phyloP scores from a whole-genome alignment of 2,113 vertebrate genomes.

The Glaucomys volans region DNA sequence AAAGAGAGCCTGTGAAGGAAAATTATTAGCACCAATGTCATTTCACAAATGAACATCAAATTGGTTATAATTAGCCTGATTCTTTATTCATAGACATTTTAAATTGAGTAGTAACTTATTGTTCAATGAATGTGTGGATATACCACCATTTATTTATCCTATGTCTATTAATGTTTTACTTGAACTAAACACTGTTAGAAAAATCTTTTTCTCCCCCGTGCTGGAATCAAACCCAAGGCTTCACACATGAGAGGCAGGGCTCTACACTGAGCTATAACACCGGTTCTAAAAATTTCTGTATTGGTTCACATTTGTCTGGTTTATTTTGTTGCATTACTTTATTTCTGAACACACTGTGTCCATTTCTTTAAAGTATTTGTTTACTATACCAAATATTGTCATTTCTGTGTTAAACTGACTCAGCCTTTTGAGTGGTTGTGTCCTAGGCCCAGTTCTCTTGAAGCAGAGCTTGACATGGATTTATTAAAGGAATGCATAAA shows the following conservation, averaged over 20 bases:
- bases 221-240: no score
- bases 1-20: background rate
- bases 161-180: background rate
- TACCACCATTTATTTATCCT: background rate
- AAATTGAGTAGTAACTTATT: background rate
- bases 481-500: background rate
- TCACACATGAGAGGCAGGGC: no score
- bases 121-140: background rate
- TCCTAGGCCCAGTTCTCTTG: background rate
- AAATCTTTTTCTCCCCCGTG: no score
- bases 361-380: background rate
- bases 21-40: background rate
- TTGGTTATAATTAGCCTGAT: background rate
- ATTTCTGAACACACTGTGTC: background rate
- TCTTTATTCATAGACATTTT: background rate
- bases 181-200: background rate
- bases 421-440: background rate
- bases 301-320: background rate
- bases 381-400: background rate
- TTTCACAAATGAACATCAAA: background rate
- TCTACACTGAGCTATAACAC: no score
- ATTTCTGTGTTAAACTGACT: background rate
- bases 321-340: background rate
- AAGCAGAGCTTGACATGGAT: background rate
- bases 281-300: no score